Conservation (phyloP, 2,113 vertebrate species). For the Neoarius graeffei region DNA sequence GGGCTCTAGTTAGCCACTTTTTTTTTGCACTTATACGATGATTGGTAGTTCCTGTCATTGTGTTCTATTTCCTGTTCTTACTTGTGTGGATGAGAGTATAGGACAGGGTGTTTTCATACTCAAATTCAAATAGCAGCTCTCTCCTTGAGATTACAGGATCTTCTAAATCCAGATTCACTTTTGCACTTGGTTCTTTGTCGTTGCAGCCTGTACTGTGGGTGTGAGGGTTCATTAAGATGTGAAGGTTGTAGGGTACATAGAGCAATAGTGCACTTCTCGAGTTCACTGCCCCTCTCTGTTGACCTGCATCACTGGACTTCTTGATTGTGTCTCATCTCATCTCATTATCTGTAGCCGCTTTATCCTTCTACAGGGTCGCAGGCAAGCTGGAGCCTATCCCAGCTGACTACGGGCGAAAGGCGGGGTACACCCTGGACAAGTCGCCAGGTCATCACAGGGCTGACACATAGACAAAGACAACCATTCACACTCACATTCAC, state of each 20-base stretch:
- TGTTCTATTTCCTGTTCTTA: conserved; percentile 66
- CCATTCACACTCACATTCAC: no score
- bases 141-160: background rate
- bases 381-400: no score
- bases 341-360: no score
- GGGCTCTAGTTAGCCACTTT: conserved; percentile 14
- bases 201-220: background rate
- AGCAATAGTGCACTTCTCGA: conserved; percentile 14
- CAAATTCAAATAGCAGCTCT: conserved; percentile 12
- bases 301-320: background rate
- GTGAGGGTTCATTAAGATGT: background rate
- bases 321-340: background rate
- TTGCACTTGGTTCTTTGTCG: background rate
- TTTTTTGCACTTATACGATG: conserved; percentile 51
- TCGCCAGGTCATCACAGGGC: no score
- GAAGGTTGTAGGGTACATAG: background rate
- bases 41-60: conserved; percentile 74
- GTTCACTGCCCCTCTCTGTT: conserved; percentile 12
- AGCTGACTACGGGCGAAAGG: no score
- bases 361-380: no score
- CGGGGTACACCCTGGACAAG: no score
- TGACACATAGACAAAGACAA: no score
- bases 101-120: conserved; percentile 33
- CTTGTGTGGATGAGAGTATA: conserved; percentile 21
- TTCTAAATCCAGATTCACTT: background rate